A percentile compares a stretch with the other conserved stretches of the same genome.
phyloP scores from a whole-genome alignment of 2,888 invertebrate species.

The Osedax frankpressi region DNA sequence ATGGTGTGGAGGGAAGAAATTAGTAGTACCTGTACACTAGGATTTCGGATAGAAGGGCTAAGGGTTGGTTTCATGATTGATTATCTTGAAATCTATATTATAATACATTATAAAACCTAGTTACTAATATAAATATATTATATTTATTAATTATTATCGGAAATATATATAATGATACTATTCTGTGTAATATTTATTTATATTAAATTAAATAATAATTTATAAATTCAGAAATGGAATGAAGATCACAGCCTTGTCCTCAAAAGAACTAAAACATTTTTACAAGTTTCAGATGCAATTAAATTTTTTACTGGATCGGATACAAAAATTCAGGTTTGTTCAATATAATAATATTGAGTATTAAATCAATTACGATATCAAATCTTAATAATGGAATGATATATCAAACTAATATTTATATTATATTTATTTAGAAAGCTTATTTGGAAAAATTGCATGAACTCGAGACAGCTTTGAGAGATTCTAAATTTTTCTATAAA shows the following conservation, averaged over 20 bases:
- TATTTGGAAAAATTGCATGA: slow-evolving; percentile 37
- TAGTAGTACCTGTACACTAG: slow-evolving; percentile 39
- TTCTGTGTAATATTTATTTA: neutral
- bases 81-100: too few relatives aligned
- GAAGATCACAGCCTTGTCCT: slow-evolving; percentile 78
- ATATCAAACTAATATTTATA: neutral
- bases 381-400: too few relatives aligned
- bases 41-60: slow-evolving; percentile 42
- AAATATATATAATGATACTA: neutral
- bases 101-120: neutral
- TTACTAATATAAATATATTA: neutral
- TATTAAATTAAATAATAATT: neutral
- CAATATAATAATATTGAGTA: neutral
- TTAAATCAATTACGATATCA: too few relatives aligned
- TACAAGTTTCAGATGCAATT: slow-evolving; percentile 64
- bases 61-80: too few relatives aligned
- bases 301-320: slow-evolving; percentile 67
- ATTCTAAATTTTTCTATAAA: slow-evolving; percentile 35
- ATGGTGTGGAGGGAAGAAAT: slow-evolving; percentile 45
- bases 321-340: slow-evolving; percentile 65
- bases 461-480: slow-evolving; percentile 34
- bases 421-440: slow-evolving; percentile 33
- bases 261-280: slow-evolving; percentile 75
- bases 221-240: slow-evolving; percentile 56
- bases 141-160: too few relatives aligned